Evolutionary conservation across 2,888 invertebrate genomes (phyloP).

Genomic region (Pasiphila rectangulata): DNA sequence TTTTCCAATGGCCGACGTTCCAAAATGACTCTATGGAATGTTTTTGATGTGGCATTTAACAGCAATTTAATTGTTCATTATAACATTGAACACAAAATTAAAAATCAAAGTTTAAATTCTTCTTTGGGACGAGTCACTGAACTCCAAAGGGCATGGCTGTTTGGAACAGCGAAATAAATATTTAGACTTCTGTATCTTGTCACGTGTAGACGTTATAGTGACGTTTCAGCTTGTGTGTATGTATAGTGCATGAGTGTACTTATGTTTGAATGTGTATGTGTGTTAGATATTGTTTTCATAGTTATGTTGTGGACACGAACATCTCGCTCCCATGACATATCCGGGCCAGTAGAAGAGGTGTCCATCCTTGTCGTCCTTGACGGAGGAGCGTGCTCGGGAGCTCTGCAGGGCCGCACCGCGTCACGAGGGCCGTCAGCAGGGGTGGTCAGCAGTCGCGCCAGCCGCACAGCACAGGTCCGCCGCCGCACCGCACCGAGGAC

Average conservation of each 20-base stretch:
- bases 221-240: slow-evolving; percentile 27
- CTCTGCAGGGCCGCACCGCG: slow-evolving; percentile 81
- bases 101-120: slow-evolving; percentile 46
- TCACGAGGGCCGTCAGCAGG: slow-evolving; percentile 31
- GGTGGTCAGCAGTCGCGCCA: slow-evolving; percentile 35
- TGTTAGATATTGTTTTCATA: slow-evolving; percentile 44
- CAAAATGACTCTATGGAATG: slow-evolving; percentile 53
- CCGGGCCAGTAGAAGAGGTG: slow-evolving; percentile 99
- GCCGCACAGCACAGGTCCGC: slow-evolving; percentile 26
- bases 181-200: slow-evolving; percentile 30
- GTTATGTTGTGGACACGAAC: slow-evolving; percentile 92
- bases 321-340: slow-evolving; percentile 99
- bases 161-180: slow-evolving; percentile 26
- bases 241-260: slow-evolving; percentile 29
- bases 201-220: slow-evolving; percentile 25
- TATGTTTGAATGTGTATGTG: slow-evolving; percentile 27
- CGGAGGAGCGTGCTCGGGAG: slow-evolving; percentile 92
- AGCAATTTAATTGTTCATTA: slow-evolving; percentile 29
- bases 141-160: slow-evolving; percentile 41
- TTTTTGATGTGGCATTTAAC: slow-evolving; percentile 29
- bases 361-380: slow-evolving; percentile 99
- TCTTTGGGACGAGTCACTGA: slow-evolving; percentile 49
- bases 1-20: slow-evolving; percentile 44
- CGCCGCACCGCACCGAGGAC: slow-evolving; percentile 15
- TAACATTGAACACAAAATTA: slow-evolving; percentile 34